Conservation (phyloP, 2,113 vertebrate species). For the Aptenodytes forsteri region DNA sequence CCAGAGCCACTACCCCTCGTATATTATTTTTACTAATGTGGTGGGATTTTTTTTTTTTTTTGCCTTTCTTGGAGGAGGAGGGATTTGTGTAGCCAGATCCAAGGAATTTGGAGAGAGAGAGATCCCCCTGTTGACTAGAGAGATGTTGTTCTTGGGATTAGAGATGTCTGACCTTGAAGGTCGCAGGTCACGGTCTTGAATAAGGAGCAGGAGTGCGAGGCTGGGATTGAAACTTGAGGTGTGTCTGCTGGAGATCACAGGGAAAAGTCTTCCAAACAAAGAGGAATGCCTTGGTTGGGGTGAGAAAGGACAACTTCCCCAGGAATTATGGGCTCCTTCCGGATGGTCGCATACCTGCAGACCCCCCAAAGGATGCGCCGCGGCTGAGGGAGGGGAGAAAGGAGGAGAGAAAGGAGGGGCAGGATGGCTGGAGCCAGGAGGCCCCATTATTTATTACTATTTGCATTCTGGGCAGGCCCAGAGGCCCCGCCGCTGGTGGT, state of each 20-base stretch:
- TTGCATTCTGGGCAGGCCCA: neutral
- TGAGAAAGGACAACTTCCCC: neutral
- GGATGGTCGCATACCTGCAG: neutral
- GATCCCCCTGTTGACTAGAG: neutral
- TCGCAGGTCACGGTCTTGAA: slow-evolving; percentile 46
- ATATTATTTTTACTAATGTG: slow-evolving; percentile 34
- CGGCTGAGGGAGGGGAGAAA: neutral
- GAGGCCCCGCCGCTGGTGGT: neutral
- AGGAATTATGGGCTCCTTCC: neutral
- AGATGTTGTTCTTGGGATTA: slow-evolving; percentile 50
- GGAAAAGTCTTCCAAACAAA: neutral
- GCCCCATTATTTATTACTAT: neutral
- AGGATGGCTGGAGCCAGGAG: neutral
- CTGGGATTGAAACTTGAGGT: slow-evolving; percentile 19
- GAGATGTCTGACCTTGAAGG: slow-evolving; percentile 60
- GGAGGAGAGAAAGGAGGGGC: neutral
- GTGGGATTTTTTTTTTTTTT: neutral
- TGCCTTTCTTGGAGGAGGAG: neutral
- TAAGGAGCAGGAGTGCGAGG: neutral
- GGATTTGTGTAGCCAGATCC: neutral
- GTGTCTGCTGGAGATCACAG: slow-evolving; percentile 22
- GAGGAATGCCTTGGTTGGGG: neutral
- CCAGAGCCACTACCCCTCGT: neutral
- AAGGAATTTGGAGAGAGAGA: neutral
- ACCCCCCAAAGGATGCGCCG: neutral